Evolutionary conservation across 2,888 invertebrate genomes (phyloP).

Genomic region (Phaonia tiefii): DNA sequence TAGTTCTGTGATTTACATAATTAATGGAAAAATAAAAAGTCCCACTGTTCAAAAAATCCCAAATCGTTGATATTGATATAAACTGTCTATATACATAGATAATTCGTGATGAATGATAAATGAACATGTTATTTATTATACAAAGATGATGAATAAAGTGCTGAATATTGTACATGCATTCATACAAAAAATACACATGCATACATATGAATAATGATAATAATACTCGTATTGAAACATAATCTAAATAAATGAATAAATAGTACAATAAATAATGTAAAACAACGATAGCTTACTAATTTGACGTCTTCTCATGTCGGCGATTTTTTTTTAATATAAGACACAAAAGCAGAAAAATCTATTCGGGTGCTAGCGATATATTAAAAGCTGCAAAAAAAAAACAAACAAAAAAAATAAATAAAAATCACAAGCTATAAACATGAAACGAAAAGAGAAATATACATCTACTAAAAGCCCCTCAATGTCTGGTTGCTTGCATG

Average conservation of each 20-base stretch:
- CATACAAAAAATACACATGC: too few relatives aligned
- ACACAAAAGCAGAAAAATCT: slow-evolving; percentile 44
- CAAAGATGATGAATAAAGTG: too few relatives aligned
- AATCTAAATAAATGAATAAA: neutral
- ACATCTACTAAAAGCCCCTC: neutral
- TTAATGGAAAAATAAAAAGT: too few relatives aligned
- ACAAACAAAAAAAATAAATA: slow-evolving; percentile 39
- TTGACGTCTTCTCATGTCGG: slow-evolving; percentile 64
- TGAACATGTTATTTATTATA: too few relatives aligned
- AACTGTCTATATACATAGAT: too few relatives aligned
- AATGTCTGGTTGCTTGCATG: too few relatives aligned
- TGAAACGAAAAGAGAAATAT: neutral
- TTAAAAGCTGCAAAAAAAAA: slow-evolving; percentile 59
- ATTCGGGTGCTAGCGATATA: slow-evolving; percentile 39
- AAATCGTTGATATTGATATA: too few relatives aligned
- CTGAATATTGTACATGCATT: too few relatives aligned
- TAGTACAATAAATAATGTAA: slow-evolving; percentile 5
- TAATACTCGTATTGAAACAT: neutral
- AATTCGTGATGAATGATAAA: too few relatives aligned
- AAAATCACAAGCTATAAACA: slow-evolving; percentile 13
- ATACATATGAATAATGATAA: too few relatives aligned
- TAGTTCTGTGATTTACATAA: too few relatives aligned
- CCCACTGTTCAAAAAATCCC: too few relatives aligned
- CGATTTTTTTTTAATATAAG: slow-evolving; percentile 21
- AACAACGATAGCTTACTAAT: slow-evolving; percentile 55